Base-by-base conservation (phyloP, 2,113 vertebrate genomes). In the Mesembrinibis cayennensis region DNA sequence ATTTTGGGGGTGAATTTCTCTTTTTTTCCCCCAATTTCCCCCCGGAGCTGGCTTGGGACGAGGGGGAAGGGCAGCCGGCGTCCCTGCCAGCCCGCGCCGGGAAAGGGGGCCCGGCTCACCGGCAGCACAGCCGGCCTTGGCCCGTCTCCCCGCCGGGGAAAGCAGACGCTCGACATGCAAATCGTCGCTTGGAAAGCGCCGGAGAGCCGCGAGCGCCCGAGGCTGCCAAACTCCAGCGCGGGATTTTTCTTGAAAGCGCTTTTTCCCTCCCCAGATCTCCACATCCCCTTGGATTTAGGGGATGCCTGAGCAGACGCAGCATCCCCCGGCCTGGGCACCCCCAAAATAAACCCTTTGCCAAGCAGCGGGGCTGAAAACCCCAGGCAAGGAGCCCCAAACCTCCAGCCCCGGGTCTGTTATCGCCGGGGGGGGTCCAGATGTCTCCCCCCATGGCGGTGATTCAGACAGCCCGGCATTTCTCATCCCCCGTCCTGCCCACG, bases 221-320 rank as follows among this genome's bases (percentile, higher is more conserved):
- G 21, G 65, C 90, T 21, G 12, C 84, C 88, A 30, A 52, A 42
- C 10, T 47, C 55, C 61, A 36, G 22, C 8, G 5, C 8, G 1
- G 69, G 74, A 72, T 69, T 86, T 25, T 23, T 34, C 76, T 8
- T 71, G 27, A 40, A 82, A 73, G 17, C 15, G 0, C 0, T 1
- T 17, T 10, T 45, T 30, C 20, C 20, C 47, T 25, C 58, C 81
- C 21, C 30, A 47, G 30, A 77, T 32, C n/a, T 26, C 50, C 29
- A 3, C 29, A 4, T 22, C 58, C 61, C 40, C 26, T 47, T 2
- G n/a, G 82, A 17, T 92, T 40, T 44, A 5, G 26, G 80, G 70
- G 19, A n/a, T 5, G 6, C 66, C 38, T 1, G 0, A 34, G 29
- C 7, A 19, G 18, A 16, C 1, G 4, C 34, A 13, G 11, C 50